Evolutionary conservation across 1,140 invertebrate species (phyloP), one percentile per base, ranked within the genome.

Genomic region (Mylabris phalerata): DNA sequence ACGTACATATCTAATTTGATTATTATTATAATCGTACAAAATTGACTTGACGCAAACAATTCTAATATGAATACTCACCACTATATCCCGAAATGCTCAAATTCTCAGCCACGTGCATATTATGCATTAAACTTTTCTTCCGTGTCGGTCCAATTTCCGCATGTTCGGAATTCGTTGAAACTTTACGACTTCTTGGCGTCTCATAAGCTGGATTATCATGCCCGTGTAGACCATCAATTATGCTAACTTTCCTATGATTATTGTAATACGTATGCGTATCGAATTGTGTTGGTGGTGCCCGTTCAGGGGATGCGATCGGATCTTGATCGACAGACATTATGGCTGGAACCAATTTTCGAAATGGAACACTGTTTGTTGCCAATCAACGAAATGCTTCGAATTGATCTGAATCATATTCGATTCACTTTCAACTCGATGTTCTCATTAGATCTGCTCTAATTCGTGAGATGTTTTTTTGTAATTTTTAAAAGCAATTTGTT

Each of bases 81-180:
- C 32, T 48, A 26, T 47, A 27, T 38, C 45, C 52, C 9, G 44
- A 46, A 6, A 55, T 3, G 19, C 44, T 55, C n/a, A 46, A 19
- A 47, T 47, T 55, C 32, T 55, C 52, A 3, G 9, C 27, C 10
- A 27, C 59, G 43, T 66, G 57, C 11, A 11, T n/a, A 68, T 82
- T 82, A 68, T 83, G 80, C 26, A 84, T 70, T 64, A 84, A 84
- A 69, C 82, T 84, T 70, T 84, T 84, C 60, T 82, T 81, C 62
- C 83, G 75, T 43, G 81, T 79, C 5, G 83, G 82, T 48, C 80
- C 80, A 9, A 73, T 66, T 68, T 75, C 73, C 7, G 68, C 67
- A 43, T 71, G 67, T 6, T 74, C 71, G 1, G 75, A 73, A n/a
- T 62, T 63, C 1, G 66, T 32, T 2, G 70, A 71, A 9, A 67